A percentile compares a stretch with the other conserved stretches of the same genome.
Conservation (phyloP, 1,140 invertebrate species). For the Trichogramma pretiosum region DNA sequence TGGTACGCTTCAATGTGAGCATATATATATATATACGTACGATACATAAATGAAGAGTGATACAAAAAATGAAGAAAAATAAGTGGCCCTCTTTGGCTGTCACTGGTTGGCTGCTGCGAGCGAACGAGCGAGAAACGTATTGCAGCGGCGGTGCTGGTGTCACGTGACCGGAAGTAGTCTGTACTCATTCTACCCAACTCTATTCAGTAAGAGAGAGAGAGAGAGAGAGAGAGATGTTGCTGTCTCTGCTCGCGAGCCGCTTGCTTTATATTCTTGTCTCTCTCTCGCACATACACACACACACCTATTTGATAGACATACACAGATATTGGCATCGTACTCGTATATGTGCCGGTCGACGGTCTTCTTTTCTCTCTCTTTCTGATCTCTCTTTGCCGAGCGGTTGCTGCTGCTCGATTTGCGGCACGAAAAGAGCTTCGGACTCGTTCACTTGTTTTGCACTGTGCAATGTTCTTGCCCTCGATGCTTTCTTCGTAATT, state of each 20-base stretch:
- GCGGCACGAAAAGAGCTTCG: background rate
- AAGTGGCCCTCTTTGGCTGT: too few species aligned
- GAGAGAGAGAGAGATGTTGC: too few species aligned
- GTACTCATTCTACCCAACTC: constrained; percentile 25
- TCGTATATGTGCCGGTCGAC: too few species aligned
- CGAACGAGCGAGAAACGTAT: too few species aligned
- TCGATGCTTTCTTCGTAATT: constrained; percentile 5
- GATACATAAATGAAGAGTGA: constrained; percentile 30
- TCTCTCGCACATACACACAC: constrained; percentile 18
- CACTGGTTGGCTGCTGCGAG: constrained; percentile 29
- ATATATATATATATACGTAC: too few species aligned
- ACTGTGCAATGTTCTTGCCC: constrained; percentile 9
- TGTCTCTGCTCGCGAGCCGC: too few species aligned
- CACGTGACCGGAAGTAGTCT: constrained; percentile 46
- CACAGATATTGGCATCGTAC: too few species aligned
- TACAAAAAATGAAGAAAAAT: constrained; percentile 47
- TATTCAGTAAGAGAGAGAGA: constrained; percentile 13
- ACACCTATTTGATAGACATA: too few species aligned
- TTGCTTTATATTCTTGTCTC: background rate
- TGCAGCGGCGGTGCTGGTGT: constrained; percentile 21
- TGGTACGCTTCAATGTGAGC: too few species aligned
- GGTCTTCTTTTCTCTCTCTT: constrained; percentile 16
- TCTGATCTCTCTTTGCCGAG: constrained; percentile 15
- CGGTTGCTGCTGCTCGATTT: constrained; percentile 12
- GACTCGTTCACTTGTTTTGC: constrained; percentile 11